Percentiles rank a stretch among this genome's conserved stretches.
Evolutionary conservation across 2,888 invertebrate genomes (phyloP).

Genomic region (Drosophila pegasa): DNA sequence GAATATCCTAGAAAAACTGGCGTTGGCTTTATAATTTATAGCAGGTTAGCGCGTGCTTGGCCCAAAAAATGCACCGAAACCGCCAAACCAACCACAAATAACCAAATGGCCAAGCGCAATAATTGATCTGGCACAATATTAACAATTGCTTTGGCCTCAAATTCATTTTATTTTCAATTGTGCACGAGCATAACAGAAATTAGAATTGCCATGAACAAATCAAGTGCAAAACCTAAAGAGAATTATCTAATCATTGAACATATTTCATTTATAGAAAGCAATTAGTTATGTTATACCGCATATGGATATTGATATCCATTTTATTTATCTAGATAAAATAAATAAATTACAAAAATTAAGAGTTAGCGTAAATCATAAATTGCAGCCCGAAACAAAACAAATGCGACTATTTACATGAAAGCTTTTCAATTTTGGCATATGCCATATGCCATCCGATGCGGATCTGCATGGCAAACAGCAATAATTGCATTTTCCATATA

Average conservation of each 20-base stretch:
- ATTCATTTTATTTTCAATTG: slow-evolving; percentile 25
- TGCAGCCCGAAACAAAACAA: slow-evolving; percentile 9
- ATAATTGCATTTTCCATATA: slow-evolving; percentile 68
- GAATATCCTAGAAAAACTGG: slow-evolving; percentile 62
- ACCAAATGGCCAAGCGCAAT: slow-evolving; percentile 37
- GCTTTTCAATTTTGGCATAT: slow-evolving; percentile 23
- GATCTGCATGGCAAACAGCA: slow-evolving; percentile 55
- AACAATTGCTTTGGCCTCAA: slow-evolving; percentile 28
- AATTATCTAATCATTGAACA: slow-evolving; percentile 2
- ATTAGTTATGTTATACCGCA: background rate
- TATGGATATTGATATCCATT: background rate
- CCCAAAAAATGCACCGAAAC: slow-evolving; percentile 43
- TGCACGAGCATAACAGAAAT: background rate
- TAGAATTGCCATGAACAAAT: background rate
- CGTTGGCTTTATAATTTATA: slow-evolving; percentile 68
- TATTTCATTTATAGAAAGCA: background rate
- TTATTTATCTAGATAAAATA: background rate
- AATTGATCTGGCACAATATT: slow-evolving; percentile 47
- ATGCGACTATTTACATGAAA: slow-evolving; percentile 20
- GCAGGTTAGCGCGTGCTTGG: slow-evolving; percentile 41
- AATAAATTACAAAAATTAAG: slow-evolving; percentile 7
- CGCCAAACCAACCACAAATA: slow-evolving; percentile 58
- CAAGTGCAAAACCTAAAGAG: background rate
- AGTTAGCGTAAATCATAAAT: background rate
- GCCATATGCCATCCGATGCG: slow-evolving; percentile 41